phyloP scores from a whole-genome alignment of 2,888 invertebrate genomes.

The Acrocyrtus sp. region DNA sequence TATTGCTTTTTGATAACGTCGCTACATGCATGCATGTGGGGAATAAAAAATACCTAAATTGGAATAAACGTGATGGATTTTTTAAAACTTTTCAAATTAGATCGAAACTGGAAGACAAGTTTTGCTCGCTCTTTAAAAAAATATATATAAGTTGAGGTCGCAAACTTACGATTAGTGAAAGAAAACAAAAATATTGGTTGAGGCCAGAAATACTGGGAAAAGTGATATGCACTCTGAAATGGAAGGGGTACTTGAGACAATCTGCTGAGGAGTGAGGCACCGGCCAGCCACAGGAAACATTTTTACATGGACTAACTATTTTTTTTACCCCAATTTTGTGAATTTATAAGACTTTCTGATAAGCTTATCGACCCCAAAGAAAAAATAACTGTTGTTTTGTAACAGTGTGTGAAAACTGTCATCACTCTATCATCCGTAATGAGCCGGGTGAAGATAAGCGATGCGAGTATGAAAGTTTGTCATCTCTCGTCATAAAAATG shows the following conservation, averaged over 20 bases:
- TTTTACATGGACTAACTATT: too few species aligned
- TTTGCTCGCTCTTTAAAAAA: neutral
- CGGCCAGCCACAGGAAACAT: too few species aligned
- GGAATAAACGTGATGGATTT: neutral
- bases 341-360: neutral
- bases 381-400: too few species aligned
- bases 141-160: neutral
- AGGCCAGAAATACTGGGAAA: neutral
- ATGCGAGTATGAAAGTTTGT: neutral
- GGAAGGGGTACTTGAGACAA: neutral
- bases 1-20: constrained; percentile 41
- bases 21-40: neutral
- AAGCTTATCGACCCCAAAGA: neutral
- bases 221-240: neutral
- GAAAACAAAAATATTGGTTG: neutral
- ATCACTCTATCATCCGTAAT: neutral
- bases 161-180: neutral
- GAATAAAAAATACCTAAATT: neutral
- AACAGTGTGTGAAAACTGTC: too few species aligned
- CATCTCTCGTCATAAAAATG: neutral
- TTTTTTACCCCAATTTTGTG: neutral
- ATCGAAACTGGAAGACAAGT: too few species aligned
- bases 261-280: too few species aligned
- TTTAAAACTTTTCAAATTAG: too few species aligned
- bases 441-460: neutral